A percentile compares a stretch with the other conserved stretches of the same genome.
phyloP scores from a whole-genome alignment of 2,113 vertebrate genomes.

The Tragelaphus buxtoni region DNA sequence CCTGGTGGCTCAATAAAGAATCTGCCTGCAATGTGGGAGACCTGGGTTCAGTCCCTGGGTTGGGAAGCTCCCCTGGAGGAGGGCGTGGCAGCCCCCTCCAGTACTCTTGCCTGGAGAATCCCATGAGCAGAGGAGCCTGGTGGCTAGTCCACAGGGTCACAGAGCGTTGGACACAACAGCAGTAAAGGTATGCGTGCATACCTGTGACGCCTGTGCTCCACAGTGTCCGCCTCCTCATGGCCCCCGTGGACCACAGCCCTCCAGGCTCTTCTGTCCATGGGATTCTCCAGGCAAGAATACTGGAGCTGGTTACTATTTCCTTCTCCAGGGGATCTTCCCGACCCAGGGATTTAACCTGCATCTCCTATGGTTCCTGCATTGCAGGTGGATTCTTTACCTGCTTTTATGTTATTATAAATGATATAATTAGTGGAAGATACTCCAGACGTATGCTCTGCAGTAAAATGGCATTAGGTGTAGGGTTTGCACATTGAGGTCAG shows the following conservation, averaged over 20 bases:
- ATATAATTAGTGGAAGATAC: background rate
- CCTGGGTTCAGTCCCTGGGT: background rate
- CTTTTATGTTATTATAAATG: background rate
- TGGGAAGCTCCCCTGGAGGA: background rate
- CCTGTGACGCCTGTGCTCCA: fast-evolving
- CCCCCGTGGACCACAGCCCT: background rate
- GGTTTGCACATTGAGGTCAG: background rate
- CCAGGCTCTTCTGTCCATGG: background rate
- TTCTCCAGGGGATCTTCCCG: background rate
- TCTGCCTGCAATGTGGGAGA: background rate
- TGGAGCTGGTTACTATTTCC: background rate
- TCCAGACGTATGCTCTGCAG: background rate
- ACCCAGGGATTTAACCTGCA: background rate
- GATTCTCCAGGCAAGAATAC: background rate
- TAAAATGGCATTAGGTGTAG: background rate
- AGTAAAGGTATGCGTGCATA: fast-evolving
- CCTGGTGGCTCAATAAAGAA: background rate
- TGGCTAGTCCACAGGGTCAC: fast-evolving
- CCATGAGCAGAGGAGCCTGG: background rate
- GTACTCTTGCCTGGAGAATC: background rate
- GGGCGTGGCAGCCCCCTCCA: background rate
- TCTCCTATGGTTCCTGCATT: background rate
- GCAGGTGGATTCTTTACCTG: background rate
- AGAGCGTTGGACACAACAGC: fast-evolving
- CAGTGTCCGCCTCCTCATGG: fast-evolving